phyloP scores from a whole-genome alignment of 2,797 vertebrate genomes.

The Peromyscus aztecus region DNA sequence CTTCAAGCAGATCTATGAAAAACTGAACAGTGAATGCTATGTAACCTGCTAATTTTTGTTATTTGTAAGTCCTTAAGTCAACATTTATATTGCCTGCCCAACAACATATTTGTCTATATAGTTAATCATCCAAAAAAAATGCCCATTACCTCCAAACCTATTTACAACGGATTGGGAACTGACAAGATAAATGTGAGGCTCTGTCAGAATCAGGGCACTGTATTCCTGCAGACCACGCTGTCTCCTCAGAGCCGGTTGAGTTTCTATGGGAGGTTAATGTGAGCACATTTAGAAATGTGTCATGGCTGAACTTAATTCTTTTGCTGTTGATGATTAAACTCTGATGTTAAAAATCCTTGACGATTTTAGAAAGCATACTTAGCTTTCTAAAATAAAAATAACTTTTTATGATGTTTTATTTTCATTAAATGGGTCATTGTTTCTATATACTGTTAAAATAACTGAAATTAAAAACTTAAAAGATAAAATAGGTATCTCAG shows the following conservation, averaged over 20 bases:
- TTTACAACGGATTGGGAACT: slow-evolving; percentile 41
- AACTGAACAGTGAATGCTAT: slow-evolving; percentile 65
- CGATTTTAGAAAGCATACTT: slow-evolving; percentile 50
- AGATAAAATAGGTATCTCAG: slow-evolving; percentile 1
- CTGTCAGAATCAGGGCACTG: background rate
- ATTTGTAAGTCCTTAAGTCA: slow-evolving; percentile 70
- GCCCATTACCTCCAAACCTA: background rate
- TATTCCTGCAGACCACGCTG: background rate
- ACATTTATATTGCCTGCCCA: slow-evolving; percentile 67
- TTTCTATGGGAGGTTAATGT: background rate
- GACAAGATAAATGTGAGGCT: background rate
- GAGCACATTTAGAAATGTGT: slow-evolving; percentile 72
- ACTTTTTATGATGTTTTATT: slow-evolving; percentile 66
- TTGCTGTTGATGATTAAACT: slow-evolving; percentile 54
- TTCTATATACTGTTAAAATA: slow-evolving; percentile 67
- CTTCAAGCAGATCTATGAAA: slow-evolving; percentile 54
- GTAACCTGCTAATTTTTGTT: background rate
- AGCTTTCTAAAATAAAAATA: slow-evolving; percentile 56
- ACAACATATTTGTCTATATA: slow-evolving; percentile 26
- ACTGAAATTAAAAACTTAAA: slow-evolving; percentile 49
- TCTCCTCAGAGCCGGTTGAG: background rate
- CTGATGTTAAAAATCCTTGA: background rate
- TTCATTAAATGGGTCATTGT: slow-evolving; percentile 72
- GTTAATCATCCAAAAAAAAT: slow-evolving; percentile 55
- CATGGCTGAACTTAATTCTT: slow-evolving; percentile 25